Conservation (phyloP, 2,113 vertebrate genomes). For the Entosphenus tridentatus region DNA sequence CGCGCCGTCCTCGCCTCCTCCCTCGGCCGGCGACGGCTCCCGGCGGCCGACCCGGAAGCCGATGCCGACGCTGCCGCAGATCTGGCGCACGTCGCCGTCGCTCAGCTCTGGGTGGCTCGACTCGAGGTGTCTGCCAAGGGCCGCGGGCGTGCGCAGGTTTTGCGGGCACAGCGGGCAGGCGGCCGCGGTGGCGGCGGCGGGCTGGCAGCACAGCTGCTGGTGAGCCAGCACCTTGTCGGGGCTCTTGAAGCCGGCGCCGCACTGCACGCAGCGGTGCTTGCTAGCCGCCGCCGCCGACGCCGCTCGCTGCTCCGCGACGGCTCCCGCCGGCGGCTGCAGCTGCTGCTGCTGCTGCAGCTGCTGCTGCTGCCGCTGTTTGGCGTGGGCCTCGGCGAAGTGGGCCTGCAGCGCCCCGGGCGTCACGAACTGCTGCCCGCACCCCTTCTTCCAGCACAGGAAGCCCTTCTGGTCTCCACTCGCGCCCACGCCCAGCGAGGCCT, state of each 20-base stretch:
- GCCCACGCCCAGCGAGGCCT: background rate
- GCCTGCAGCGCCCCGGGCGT: slow-evolving; percentile 46
- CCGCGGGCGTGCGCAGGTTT: slow-evolving; percentile 94
- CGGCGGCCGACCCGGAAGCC: slow-evolving; percentile 80
- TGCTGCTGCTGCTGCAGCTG: slow-evolving; percentile 91
- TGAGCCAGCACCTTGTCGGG: slow-evolving; percentile 45
- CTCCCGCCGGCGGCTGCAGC: slow-evolving; percentile 13
- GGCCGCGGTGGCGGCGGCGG: slow-evolving; percentile 83
- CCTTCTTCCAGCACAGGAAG: slow-evolving; percentile 50
- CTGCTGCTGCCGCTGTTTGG: slow-evolving; percentile 53
- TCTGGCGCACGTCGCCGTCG: slow-evolving; percentile 77
- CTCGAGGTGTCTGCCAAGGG: slow-evolving; percentile 97
- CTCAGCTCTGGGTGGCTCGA: slow-evolving; percentile 83
- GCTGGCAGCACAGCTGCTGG: slow-evolving; percentile 99
- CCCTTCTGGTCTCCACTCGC: background rate
- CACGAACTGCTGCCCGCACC: slow-evolving; percentile 43
- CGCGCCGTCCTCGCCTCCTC: slow-evolving; percentile 51
- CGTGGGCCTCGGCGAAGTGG: slow-evolving; percentile 52
- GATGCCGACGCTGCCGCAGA: slow-evolving; percentile 26
- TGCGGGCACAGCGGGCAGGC: slow-evolving; percentile 97
- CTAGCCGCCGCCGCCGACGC: slow-evolving; percentile 13
- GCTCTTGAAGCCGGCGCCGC: slow-evolving; percentile 97
- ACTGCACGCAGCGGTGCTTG: slow-evolving; percentile 94
- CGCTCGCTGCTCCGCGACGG: too few species aligned
- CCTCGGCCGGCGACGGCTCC: slow-evolving; percentile 57